Conservation (phyloP, 1,140 invertebrate species). For the Antheraea pernyi region DNA sequence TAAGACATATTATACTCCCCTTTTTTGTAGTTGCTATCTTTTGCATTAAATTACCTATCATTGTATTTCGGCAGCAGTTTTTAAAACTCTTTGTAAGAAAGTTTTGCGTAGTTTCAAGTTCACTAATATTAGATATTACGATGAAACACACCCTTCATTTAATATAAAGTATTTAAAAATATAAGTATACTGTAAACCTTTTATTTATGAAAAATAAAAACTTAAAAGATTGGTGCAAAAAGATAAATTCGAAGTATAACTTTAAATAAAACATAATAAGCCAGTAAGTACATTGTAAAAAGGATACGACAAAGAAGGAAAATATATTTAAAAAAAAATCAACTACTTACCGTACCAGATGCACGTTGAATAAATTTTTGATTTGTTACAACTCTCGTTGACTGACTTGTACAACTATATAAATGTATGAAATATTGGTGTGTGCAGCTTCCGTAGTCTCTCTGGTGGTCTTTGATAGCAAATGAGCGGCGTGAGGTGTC, state of each 20-base stretch:
- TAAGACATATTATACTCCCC: background rate
- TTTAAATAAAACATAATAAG: background rate
- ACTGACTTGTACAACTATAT: background rate
- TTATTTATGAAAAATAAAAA: background rate
- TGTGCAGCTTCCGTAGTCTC: conserved; percentile 37
- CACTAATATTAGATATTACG: too few species aligned
- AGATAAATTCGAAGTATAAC: too few species aligned
- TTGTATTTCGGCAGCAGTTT: background rate
- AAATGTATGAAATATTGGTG: background rate
- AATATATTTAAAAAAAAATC: background rate
- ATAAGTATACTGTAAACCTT: too few species aligned
- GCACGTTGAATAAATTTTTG: background rate
- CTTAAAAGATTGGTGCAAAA: too few species aligned
- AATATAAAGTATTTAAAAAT: too few species aligned
- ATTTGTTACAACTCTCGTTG: background rate
- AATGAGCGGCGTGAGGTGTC: conserved; percentile 50
- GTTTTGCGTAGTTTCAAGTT: too few species aligned
- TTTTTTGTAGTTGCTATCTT: background rate
- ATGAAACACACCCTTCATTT: too few species aligned
- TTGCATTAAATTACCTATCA: background rate
- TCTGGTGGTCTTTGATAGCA: conserved; percentile 56
- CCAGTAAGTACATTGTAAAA: background rate
- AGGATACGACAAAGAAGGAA: background rate
- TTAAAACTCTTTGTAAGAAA: background rate
- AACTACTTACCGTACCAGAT: background rate